A percentile compares a stretch with the other conserved stretches of the same genome.
These are phyloP conservation scores for Oncorhynchus keta DNA, from an alignment of 2,113 vertebrate genomes.

Conservation along the genomic window DNA sequence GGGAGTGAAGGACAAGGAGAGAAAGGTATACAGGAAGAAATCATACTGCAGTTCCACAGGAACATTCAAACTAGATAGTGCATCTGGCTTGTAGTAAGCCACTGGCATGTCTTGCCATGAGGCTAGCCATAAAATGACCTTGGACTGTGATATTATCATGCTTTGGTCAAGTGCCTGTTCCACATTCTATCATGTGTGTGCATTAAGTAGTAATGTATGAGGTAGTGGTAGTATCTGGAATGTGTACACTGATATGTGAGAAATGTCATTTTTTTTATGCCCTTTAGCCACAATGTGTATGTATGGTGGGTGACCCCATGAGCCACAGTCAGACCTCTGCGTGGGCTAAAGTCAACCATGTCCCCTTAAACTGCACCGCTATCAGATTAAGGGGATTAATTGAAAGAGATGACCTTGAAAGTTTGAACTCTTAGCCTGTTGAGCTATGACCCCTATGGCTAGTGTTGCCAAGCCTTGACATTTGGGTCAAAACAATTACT, in stretches of 20 bases:
- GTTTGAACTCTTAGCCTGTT: conserved; percentile 2
- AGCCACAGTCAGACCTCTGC: no score
- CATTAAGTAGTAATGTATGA: background rate
- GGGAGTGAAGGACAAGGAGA: background rate
- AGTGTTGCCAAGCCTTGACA: background rate
- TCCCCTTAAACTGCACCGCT: no score
- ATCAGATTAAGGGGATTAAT: no score
- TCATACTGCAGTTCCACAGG: background rate
- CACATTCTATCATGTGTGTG: background rate
- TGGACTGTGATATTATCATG: background rate
- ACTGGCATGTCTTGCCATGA: background rate
- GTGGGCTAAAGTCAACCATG: no score
- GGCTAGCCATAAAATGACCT: background rate
- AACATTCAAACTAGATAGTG: no score
- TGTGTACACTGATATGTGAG: conserved; percentile 10
- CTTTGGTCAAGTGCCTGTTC: background rate
- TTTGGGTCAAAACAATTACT: no score
- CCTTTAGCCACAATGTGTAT: no score
- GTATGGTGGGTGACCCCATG: no score
- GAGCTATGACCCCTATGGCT: background rate
- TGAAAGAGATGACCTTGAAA: no score
- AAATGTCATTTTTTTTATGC: no score
- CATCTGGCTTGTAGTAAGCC: no score
- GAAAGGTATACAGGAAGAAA: background rate
- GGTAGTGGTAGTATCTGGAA: background rate